phyloP scores from a whole-genome alignment of 1,140 invertebrate genomes.

The Drosophila grimshawi region DNA sequence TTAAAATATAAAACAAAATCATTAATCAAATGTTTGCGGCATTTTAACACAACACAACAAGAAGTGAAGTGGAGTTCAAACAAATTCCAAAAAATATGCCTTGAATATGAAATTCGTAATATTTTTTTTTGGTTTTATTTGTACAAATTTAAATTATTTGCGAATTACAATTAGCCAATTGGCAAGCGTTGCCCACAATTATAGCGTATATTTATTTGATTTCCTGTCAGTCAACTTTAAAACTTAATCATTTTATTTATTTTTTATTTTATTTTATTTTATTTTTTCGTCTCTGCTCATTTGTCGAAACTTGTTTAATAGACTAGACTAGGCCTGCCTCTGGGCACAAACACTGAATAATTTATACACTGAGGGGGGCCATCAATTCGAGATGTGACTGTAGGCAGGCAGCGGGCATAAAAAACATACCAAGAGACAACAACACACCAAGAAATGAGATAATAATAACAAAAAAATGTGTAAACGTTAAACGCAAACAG shows the following conservation, averaged over 20 bases:
- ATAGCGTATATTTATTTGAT: background rate
- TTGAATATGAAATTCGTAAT: too few species aligned
- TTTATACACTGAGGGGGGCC: constrained; percentile 18
- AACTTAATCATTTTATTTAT: background rate
- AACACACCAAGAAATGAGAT: constrained; percentile 73
- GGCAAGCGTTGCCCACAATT: background rate
- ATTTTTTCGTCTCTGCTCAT: background rate
- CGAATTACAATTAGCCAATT: background rate
- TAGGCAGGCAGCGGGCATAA: constrained; percentile 37
- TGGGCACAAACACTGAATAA: background rate
- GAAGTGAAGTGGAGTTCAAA: background rate
- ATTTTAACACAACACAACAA: background rate
- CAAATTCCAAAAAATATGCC: background rate
- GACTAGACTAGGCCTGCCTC: constrained; percentile 8
- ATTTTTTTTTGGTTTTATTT: background rate
- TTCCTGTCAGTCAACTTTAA: background rate
- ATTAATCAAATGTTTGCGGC: background rate
- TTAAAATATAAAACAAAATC: background rate
- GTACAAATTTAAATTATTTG: too few species aligned
- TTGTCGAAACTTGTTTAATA: constrained; percentile 19
- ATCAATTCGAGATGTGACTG: constrained; percentile 37
- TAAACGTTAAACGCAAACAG: constrained; percentile 65
- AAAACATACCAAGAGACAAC: constrained; percentile 20
- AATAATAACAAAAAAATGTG: constrained; percentile 77
- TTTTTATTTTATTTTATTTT: background rate